Percentiles rank a stretch among this genome's conserved stretches.
These are phyloP conservation scores for Lamproptera curius DNA, from an alignment of 2,888 invertebrate genomes.

Conservation along the genomic window DNA sequence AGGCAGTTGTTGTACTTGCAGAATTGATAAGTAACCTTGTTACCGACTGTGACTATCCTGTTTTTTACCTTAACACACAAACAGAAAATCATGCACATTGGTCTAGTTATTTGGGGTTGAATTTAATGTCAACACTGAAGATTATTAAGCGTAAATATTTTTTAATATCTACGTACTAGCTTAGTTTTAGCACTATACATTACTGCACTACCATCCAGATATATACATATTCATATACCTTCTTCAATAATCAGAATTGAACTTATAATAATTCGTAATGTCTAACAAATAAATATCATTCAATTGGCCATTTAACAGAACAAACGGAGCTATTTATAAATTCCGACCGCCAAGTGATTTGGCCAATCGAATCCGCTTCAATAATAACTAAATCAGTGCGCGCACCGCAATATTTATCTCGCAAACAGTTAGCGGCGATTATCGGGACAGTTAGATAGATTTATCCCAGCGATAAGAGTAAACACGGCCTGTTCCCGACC, in stretches of 20 bases:
- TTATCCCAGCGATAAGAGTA: slow-evolving; percentile 75
- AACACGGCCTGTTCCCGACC: slow-evolving; percentile 58
- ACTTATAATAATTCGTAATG: neutral
- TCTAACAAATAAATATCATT: neutral
- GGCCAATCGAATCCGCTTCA: neutral
- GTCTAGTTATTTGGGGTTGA: no score
- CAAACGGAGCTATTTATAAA: neutral
- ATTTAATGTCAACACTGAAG: no score
- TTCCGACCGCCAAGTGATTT: neutral
- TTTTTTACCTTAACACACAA: no score
- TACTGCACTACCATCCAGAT: neutral
- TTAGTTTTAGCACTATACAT: neutral
- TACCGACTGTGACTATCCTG: no score
- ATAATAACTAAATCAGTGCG: slow-evolving; percentile 1
- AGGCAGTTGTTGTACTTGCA: no score
- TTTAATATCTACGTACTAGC: neutral
- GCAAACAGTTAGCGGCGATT: slow-evolving; percentile 65
- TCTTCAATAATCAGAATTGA: no score
- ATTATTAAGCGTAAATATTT: neutral
- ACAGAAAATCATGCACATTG: no score
- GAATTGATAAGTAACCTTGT: no score
- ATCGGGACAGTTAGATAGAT: slow-evolving; percentile 72
- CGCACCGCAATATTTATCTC: slow-evolving; percentile 28
- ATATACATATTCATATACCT: neutral
- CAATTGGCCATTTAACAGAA: no score